Base-by-base conservation (phyloP, 2,797 vertebrate species). In the Gymnopithys bicolor region DNA sequence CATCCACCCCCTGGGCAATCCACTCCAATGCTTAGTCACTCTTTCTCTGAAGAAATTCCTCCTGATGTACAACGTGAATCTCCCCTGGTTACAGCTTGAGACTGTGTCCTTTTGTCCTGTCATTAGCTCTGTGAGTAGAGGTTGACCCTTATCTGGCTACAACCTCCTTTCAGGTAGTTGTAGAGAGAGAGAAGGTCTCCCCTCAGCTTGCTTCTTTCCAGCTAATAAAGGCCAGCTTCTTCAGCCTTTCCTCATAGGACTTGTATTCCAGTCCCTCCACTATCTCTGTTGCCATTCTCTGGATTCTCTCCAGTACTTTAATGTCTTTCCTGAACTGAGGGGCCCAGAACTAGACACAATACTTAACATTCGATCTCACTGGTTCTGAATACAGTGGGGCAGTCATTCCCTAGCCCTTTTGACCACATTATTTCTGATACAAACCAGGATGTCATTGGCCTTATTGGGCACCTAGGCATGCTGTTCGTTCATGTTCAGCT, bases 191-290 rank as follows among this genome's bases (percentile, higher is more conserved):
- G 19, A 51, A 58, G 5, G 7, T 53, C 10, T 68, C 39, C 12
- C 18, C 14, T 60, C 25, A 53, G 13, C 2, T 5, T 60, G 25
- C 7, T 55, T 62, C 55, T 55, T 23, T 62, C 32, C 27, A 12
- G 30, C 10, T 43, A 49, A 43, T 41, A 3, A 68, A 68, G 8
- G 7, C 32, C 25, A 17, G 21, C 14, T 74, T 25, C 39, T 67
- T 33, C 30, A 33, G 18, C 14, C 0, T 0, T 10, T 35, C 13
- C 32, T 64, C 43, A n/a, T 0, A 45, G 9, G 13, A 51, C 7
- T 45, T 58, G 17, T 58, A 23, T 9, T 63, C 10, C 28, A 83
- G 18, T 58, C 4, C 5, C 28, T 39, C 70, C 17, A 19, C 9
- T 17, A 22, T 18, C 8, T 33, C 12, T 5, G 24, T 43, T n/a